Conservation (phyloP, 2,888 invertebrate species). For the Acrobasis suavella region DNA sequence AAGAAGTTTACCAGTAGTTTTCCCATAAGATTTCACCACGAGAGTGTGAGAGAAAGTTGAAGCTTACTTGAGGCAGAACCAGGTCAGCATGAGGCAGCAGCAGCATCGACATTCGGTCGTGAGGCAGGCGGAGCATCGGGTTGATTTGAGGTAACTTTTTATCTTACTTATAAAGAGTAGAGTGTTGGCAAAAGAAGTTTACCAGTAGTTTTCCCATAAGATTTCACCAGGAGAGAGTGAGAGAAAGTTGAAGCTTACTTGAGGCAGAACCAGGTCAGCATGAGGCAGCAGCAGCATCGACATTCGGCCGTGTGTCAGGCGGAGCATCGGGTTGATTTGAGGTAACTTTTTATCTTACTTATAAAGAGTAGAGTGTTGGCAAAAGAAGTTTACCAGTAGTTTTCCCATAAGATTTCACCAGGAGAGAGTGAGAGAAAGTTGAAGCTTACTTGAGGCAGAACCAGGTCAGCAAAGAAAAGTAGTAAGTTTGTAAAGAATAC, state of each 20-base stretch:
- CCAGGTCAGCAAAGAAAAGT: constrained; percentile 74
- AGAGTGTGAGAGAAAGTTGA: constrained; percentile 79
- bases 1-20: too few species aligned
- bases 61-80: constrained; percentile 75
- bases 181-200: too few species aligned
- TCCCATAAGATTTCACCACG: too few species aligned
- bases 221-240: too few species aligned
- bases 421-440: constrained; percentile 78
- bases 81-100: constrained; percentile 75
- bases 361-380: too few species aligned
- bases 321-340: constrained; percentile 75
- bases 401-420: too few species aligned
- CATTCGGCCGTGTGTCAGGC: constrained; percentile 76
- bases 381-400: too few species aligned
- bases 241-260: constrained; percentile 76
- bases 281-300: constrained; percentile 73
- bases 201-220: too few species aligned
- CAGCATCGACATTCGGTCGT: constrained; percentile 75
- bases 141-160: constrained; percentile 68
- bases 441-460: constrained; percentile 77
- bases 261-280: constrained; percentile 76
- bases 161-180: too few species aligned
- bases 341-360: constrained; percentile 47
- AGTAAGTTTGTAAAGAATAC: too few species aligned
- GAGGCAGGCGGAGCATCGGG: constrained; percentile 75